phyloP scores from a whole-genome alignment of 64 coral and sea anemone species.

The Trachythela sp. region DNA sequence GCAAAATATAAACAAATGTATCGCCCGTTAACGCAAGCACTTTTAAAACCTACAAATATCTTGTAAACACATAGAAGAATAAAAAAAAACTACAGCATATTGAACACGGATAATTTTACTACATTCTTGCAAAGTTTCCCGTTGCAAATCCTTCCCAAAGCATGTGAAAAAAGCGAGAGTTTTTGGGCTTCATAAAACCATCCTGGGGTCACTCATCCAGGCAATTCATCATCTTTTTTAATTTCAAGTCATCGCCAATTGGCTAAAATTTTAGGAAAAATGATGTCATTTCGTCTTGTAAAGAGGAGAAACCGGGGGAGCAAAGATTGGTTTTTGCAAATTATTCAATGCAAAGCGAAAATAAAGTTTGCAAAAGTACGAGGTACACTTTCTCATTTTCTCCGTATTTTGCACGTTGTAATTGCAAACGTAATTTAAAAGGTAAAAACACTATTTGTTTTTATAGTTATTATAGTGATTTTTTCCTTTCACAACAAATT shows the following conservation, averaged over 20 bases:
- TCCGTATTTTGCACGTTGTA: too few species aligned
- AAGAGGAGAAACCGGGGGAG: too few species aligned
- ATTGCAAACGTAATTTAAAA: too few species aligned
- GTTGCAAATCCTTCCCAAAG: slow-evolving; percentile 32
- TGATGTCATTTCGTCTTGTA: too few species aligned
- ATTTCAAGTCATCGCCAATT: slow-evolving; percentile 30
- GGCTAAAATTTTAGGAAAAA: too few species aligned
- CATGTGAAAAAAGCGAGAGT: slow-evolving; percentile 48
- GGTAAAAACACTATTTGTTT: too few species aligned
- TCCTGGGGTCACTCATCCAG: slow-evolving; percentile 38
- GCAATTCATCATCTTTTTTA: slow-evolving; percentile 14
- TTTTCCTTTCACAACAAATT: too few species aligned
- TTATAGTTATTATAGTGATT: too few species aligned
- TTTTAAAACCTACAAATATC: slow-evolving; percentile 39
- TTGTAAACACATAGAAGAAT: slow-evolving; percentile 26
- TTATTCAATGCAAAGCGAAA: too few species aligned
- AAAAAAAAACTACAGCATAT: slow-evolving; percentile 51
- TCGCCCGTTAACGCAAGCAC: slow-evolving; percentile 27
- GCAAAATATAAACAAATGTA: background rate
- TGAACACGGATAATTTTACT: slow-evolving; percentile 47
- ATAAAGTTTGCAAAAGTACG: too few species aligned
- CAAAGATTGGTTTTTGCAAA: too few species aligned
- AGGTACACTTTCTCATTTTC: too few species aligned
- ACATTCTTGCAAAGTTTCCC: slow-evolving; percentile 39
- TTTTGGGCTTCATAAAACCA: slow-evolving; percentile 6